Base-by-base conservation (phyloP, 2,888 invertebrate genomes). In the Aspidapion aeneum region DNA sequence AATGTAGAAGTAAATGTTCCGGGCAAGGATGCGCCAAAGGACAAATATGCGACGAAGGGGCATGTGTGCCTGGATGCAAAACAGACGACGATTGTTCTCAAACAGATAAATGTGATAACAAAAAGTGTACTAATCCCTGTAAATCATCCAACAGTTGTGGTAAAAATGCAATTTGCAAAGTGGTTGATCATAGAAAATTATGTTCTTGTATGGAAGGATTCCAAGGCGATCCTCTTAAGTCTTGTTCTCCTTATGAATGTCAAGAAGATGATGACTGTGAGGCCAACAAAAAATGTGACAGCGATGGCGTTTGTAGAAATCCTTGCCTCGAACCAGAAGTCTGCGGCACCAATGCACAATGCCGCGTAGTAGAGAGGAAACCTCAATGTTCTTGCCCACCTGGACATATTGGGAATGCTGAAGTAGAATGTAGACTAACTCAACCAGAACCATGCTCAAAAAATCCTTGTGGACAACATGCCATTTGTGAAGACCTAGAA, bases 141-240 rank as follows among this genome's bases (percentile, higher is more conserved):
- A 78, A 82, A 66, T 81, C 85, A 67, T 83, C 85, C 55, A 82
- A 83, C 17, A 87, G 91, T 1, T 95, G 95, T 72, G 94, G 94
- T 2, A 86, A 85, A 69, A 90, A 91, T 75, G 93, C 95, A 0
- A 75, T 91, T 1, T 95, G 95, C 75, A 85, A 87, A 67, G 87
- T 91, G 0, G 87, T 89, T 1, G 89, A 90, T 69, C 95, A 94
- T 78, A 85, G 91, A 52, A 89, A 92, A 55, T 85, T 95, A 1
- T 96, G 96, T 75, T 85, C 92, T 63, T 96, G 96, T 75, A 93
- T 93, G 0, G 91, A 92, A 74, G 93, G 94, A 17, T 92, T 85
- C 74, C 90, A 90, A 69, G 93, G 93, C 0, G 91, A 94, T 75
- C 92, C 94, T 0, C 86, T 85, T 63, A 87, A 85, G 68, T 86